A percentile compares a stretch with the other conserved stretches of the same genome.
phyloP scores from a whole-genome alignment of 2,797 vertebrate species.

The Synaphobranchus kaupii region DNA sequence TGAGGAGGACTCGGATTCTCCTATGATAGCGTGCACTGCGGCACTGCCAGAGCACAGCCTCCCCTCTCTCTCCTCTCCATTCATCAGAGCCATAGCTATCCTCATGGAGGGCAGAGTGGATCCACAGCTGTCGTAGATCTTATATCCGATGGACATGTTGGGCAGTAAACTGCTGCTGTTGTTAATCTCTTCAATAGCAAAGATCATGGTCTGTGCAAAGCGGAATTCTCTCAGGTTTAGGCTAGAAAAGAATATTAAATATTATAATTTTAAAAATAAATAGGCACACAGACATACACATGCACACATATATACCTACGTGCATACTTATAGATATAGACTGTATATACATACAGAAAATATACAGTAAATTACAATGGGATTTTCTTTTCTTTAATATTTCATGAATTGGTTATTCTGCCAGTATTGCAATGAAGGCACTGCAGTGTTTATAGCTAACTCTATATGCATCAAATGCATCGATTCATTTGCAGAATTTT shows the following conservation, averaged over 20 bases:
- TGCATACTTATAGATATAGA: not conserved
- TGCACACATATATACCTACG: not conserved
- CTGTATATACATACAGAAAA: no score
- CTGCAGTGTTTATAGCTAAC: not conserved
- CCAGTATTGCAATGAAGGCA: not conserved
- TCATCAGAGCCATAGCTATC: constrained; percentile 67
- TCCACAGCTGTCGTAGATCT: constrained; percentile 73
- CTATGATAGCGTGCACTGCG: constrained; percentile 57
- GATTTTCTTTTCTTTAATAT: not conserved
- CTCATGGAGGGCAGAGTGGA: constrained; percentile 65
- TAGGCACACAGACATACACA: not conserved
- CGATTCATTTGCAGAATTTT: not conserved
- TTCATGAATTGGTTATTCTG: not conserved
- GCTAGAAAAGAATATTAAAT: constrained; percentile 48
- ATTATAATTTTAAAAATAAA: not conserved
- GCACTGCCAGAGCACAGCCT: constrained; percentile 59
- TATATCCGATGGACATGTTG: constrained; percentile 69
- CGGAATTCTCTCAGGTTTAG: constrained; percentile 72
- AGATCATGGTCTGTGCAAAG: constrained; percentile 73
- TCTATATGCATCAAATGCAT: not conserved
- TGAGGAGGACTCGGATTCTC: constrained; percentile 72
- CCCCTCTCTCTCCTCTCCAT: constrained; percentile 55
- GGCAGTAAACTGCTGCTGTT: constrained; percentile 62
- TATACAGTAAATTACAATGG: not conserved
- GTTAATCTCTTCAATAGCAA: constrained; percentile 75